Percentiles rank a stretch among this genome's conserved stretches.
These are phyloP conservation scores for Vimba vimba DNA, from an alignment of 2,113 vertebrate species.

Conservation along the genomic window DNA sequence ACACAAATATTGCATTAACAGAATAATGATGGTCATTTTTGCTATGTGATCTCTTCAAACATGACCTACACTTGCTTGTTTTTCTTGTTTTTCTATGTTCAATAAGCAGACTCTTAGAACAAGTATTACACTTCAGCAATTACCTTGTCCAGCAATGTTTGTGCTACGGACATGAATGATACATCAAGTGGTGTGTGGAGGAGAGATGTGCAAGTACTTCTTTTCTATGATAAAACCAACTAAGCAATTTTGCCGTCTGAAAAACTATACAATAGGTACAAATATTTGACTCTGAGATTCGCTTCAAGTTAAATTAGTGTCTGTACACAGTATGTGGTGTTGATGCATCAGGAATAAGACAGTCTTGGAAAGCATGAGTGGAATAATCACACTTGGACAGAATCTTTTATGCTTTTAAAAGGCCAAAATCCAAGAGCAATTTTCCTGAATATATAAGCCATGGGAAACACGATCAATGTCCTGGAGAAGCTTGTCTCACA, in stretches of 20 bases:
- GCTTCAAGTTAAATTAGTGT: too few relatives aligned
- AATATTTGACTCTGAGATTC: neutral
- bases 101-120: neutral
- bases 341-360: neutral
- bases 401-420: neutral
- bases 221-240: neutral
- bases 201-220: neutral
- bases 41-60: neutral
- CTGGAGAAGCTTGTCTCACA: neutral
- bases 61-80: neutral
- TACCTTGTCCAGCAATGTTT: neutral
- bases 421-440: neutral
- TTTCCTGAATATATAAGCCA: neutral
- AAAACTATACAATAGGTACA: neutral
- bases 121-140: slow-evolving; percentile 6
- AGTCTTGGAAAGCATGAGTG: neutral
- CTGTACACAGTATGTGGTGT: neutral
- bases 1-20: neutral
- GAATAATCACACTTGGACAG: neutral
- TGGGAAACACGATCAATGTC: neutral
- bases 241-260: neutral
- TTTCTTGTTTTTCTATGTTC: neutral
- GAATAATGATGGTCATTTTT: neutral
- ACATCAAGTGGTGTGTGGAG: neutral
- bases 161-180: neutral